Conservation (phyloP, 2,888 invertebrate species). For the Artemia sinica region DNA sequence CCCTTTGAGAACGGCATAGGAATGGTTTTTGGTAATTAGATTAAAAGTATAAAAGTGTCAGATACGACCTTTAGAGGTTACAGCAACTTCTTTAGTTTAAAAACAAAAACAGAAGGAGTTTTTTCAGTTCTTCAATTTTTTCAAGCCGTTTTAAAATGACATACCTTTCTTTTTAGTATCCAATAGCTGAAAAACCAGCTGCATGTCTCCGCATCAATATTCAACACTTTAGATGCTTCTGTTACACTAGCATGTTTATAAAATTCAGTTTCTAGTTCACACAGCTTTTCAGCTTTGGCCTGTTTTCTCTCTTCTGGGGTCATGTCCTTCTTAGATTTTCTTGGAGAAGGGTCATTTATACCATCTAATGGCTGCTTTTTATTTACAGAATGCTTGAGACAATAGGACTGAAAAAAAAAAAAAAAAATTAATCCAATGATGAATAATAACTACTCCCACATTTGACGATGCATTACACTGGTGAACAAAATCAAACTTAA, state of each 20-base stretch:
- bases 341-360: constrained; percentile 33
- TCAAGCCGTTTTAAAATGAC: neutral
- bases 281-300: constrained; percentile 64
- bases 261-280: constrained; percentile 84
- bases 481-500: neutral
- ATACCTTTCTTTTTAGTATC: constrained; percentile 65
- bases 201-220: constrained; percentile 66
- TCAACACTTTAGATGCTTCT: constrained; percentile 43
- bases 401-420: constrained; percentile 54
- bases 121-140: too few relatives aligned
- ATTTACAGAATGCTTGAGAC: constrained; percentile 84
- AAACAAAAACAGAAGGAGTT: too few relatives aligned
- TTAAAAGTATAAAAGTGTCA: too few relatives aligned
- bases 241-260: constrained; percentile 77
- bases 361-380: constrained; percentile 51
- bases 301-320: constrained; percentile 85
- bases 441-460: neutral
- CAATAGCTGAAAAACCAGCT: constrained; percentile 84
- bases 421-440: constrained; percentile 14
- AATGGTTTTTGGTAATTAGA: too few relatives aligned
- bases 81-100: too few relatives aligned
- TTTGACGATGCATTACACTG: neutral
- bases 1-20: too few relatives aligned
- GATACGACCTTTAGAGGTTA: too few relatives aligned
- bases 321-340: constrained; percentile 54